Evolutionary conservation across 2,888 invertebrate genomes (phyloP).

Genomic region (Parnassius smintheus): DNA sequence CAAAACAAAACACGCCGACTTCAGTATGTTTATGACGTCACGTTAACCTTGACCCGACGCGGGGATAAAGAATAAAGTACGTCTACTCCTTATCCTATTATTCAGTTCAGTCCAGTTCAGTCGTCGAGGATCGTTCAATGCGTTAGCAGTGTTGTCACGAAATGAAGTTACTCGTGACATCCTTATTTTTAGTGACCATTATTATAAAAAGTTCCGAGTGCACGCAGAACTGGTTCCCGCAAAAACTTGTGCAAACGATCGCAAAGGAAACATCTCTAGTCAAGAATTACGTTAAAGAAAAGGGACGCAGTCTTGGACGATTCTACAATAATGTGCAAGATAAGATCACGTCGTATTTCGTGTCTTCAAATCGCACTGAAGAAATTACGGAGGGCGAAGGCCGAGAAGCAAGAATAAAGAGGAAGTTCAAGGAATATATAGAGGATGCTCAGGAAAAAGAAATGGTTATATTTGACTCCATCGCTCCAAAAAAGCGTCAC

Average conservation of each 20-base stretch:
- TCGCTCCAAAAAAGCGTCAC: conserved; percentile 47
- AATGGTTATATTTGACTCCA: conserved; percentile 51
- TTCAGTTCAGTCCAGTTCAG: conserved; percentile 40
- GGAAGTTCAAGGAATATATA: conserved; percentile 51
- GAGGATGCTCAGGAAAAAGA: conserved; percentile 44
- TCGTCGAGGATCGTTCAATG: conserved; percentile 37
- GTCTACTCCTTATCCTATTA: conserved; percentile 42
- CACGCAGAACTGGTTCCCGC: conserved; percentile 54
- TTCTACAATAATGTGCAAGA: conserved; percentile 60
- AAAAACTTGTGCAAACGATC: conserved; percentile 52
- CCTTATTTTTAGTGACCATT: conserved; percentile 48
- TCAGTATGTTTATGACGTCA: conserved; percentile 6
- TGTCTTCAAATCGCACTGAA: conserved; percentile 29
- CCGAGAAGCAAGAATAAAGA: conserved; percentile 42
- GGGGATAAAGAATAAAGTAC: conserved; percentile 54
- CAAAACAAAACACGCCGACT: conserved; percentile 12
- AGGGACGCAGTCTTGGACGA: conserved; percentile 52
- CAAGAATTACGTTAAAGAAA: conserved; percentile 57
- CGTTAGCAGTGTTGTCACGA: conserved; percentile 30
- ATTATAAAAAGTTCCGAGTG: conserved; percentile 49
- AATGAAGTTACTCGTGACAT: conserved; percentile 53
- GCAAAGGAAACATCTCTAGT: conserved; percentile 58
- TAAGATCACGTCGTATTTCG: conserved; percentile 56
- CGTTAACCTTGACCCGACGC: conserved; percentile 53
- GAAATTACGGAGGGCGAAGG: conserved; percentile 21